Base-by-base conservation (phyloP, 1,140 invertebrate species). In the Drosophila mayri region DNA sequence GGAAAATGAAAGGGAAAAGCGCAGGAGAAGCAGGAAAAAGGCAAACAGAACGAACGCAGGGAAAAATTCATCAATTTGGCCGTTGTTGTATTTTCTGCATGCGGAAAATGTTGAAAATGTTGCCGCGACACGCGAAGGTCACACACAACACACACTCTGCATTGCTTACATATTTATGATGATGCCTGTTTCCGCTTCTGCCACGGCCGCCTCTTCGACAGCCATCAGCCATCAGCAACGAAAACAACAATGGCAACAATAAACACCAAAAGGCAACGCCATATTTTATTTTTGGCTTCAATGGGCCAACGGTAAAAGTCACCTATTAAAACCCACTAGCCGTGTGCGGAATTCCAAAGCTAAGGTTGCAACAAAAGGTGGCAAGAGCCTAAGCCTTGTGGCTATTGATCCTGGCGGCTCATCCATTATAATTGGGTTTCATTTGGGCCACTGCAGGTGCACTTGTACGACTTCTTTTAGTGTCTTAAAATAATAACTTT, bases 101-200 rank as follows among this genome's bases (percentile, higher is more conserved):
- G 58, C 72, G 54, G 47, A 63, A 63, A 75, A 63, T 72, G 52
- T 49, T 64, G 60, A 59, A 72, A 72, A 72, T 72, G 67, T 71
- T 72, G 44, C 66, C 25, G 37, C 67, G 70, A 77, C 74, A 60
- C 74, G 73, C 73, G 64, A 77, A 77, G 74, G 73, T 60, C 74
- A 77, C 43, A 47, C 37, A 75, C 59, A 32, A 41, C 58, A 52
- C 49, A 32, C 47, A 11, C 35, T 20, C 35, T 43, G 49, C 47
- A 30, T 18, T 65, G 63, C 63, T 70, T 55, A 54, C 38, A 70
- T 70, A 70, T 67, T 70, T 67, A 68, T 70, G 63, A 67, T 47
- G 47, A 11, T 67, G 61, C 46, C 61, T 44, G 66, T 55, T 70
- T 70, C 63, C 63, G 63, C 47, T 67, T 44, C 61, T 38, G 38